A percentile compares a stretch with the other conserved stretches of the same genome.
These are phyloP conservation scores for Megalurothrips usitatus DNA, from an alignment of 2,888 invertebrate genomes.

Conservation along the genomic window DNA sequence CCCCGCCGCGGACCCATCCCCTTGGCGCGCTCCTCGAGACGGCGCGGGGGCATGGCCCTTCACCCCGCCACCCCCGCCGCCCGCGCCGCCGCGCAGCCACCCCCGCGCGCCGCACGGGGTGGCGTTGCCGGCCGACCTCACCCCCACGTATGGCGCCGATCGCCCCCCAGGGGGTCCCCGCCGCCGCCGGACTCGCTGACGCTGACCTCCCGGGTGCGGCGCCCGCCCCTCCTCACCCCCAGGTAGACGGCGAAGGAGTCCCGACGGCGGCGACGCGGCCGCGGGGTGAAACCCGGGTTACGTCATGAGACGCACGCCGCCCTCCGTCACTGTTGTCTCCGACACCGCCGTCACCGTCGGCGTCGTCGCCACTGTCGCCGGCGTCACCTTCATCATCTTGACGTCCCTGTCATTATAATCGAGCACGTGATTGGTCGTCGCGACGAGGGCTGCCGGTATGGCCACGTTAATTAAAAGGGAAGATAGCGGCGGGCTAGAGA, in stretches of 20 bases:
- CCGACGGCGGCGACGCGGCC: no score
- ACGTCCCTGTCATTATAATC: neutral
- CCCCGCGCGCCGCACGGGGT: neutral
- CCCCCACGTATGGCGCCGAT: neutral
- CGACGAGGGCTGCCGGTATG: neutral
- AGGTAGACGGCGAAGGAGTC: no score
- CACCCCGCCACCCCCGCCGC: neutral
- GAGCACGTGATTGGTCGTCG: conserved; percentile 1
- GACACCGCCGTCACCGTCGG: neutral
- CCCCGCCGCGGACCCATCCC: neutral
- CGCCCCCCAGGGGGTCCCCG: neutral
- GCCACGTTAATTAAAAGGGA: conserved; percentile 20
- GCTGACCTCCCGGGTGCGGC: neutral
- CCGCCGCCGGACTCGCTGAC: neutral
- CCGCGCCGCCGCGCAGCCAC: neutral
- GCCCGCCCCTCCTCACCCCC: no score
- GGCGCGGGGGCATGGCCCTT: neutral
- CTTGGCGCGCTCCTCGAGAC: neutral
- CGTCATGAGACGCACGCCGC: neutral
- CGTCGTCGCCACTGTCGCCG: neutral
- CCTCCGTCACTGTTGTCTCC: neutral
- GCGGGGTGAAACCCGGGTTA: neutral
- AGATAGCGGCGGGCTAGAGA: neutral
- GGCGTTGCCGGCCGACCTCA: neutral
- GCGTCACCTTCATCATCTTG: neutral